Percentiles rank a stretch among this genome's conserved stretches.
These are phyloP conservation scores for Dendrolimus punctatus DNA, from an alignment of 1,140 invertebrate genomes.

Conservation along the genomic window DNA sequence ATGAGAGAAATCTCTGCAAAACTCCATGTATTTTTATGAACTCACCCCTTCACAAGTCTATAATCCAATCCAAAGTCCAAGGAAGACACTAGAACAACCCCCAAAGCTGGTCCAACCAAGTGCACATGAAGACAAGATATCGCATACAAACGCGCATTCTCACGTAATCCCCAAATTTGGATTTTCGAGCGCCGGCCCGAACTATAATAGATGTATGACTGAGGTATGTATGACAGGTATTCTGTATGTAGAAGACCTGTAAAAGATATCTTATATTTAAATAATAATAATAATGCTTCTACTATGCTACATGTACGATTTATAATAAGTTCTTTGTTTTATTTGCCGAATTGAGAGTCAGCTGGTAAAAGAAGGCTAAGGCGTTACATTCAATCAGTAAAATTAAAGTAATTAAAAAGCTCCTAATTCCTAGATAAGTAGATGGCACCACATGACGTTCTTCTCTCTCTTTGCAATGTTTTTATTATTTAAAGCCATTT, in stretches of 20 bases:
- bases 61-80: constrained; percentile 13
- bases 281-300: too few relatives aligned
- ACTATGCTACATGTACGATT: too few relatives aligned
- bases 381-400: too few relatives aligned
- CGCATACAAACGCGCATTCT: neutral
- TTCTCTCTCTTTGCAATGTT: too few relatives aligned
- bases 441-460: too few relatives aligned
- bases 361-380: too few relatives aligned
- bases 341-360: too few relatives aligned
- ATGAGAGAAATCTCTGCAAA: neutral
- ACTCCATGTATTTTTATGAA: too few relatives aligned
- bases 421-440: too few relatives aligned
- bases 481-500: too few relatives aligned
- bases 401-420: too few relatives aligned
- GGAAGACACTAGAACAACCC: constrained; percentile 11
- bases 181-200: neutral
- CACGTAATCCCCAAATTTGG: neutral
- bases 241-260: neutral
- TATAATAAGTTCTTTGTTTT: too few relatives aligned
- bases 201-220: constrained; percentile 2
- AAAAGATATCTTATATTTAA: neutral
- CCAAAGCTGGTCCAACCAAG: constrained; percentile 16
- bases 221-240: constrained; percentile 1
- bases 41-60: constrained; percentile 18
- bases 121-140: constrained; percentile 14